Evolutionary conservation across 2,797 vertebrate species (phyloP), one percentile per base, ranked within the genome.

Genomic region (Huso huso): DNA sequence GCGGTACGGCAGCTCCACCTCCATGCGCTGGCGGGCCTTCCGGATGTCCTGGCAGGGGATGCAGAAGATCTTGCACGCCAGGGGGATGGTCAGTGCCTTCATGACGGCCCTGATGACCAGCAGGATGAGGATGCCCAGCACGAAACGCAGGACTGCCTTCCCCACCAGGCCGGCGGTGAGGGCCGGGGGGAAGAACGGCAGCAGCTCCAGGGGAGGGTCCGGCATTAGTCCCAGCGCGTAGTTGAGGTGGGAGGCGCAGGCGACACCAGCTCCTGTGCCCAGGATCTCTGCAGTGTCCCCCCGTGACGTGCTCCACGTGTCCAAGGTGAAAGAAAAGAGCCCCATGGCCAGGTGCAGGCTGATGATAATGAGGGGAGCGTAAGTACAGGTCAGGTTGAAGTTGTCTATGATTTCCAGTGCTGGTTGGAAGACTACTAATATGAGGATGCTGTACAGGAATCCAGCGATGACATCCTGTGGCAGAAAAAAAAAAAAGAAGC

Each of bases 221-320:
- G 87, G 77, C 49, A 93, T 63, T 15, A 96, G 72, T 2, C 88
- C 93, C 76, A 94, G 55, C 2, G 71, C 50, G 74, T 89, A 69
- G 84, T 88, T 92, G 53, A 92, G 64, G 6, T 97, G 93, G 11
- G 92, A 94, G 8, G 92, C 94, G 65, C 95, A 87, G 0, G 96
- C 95, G 9, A 96, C 85, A 8, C 96, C 96, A 0, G 94, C 95
- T 0, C 97, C 96, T 0, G 92, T 91, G 70, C 95, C 97, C 72
- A 99, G 86, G 76, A 99, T 96, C 80, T 97, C 89, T 15, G 97
- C 95, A 0, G 97, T 99, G 86, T 99, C 96, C 0, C 95, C 95
- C 1, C 97, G 84, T 0, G 97, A 99, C 0, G 96, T 99, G 84
- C 97, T 99, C 97, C 97, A 99, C 2, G 92, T 95, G 78, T 99